Conservation (phyloP, 2,888 invertebrate species). For the Ormyrus nitidulus region DNA sequence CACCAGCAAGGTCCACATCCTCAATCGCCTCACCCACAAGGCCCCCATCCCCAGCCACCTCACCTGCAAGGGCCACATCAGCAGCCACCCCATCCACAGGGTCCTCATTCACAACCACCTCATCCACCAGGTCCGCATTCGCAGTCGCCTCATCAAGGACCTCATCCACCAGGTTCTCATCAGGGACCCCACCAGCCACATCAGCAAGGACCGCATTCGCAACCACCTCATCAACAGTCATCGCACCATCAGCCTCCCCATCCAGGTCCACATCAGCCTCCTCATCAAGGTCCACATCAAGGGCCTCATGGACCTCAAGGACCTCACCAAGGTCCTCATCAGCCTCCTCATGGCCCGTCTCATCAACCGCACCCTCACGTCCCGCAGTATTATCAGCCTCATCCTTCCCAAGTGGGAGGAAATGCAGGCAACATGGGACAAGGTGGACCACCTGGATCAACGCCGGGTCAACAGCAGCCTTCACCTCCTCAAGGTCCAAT, state of each 20-base stretch:
- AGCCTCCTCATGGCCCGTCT: constrained; percentile 62
- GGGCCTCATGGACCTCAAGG: constrained; percentile 62
- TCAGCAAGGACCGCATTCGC: constrained; percentile 33
- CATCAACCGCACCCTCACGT: constrained; percentile 68
- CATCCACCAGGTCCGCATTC: constrained; percentile 64
- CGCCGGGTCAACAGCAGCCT: constrained; percentile 49
- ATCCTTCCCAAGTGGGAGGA: constrained; percentile 55
- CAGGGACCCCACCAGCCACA: constrained; percentile 62
- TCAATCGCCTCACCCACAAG: constrained; percentile 39
- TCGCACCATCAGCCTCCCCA: constrained; percentile 48
- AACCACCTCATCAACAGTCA: constrained; percentile 41
- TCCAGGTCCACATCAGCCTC: constrained; percentile 61
- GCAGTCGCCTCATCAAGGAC: constrained; percentile 66
- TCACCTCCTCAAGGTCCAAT: constrained; percentile 51
- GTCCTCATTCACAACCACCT: constrained; percentile 62
- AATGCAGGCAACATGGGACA: constrained; percentile 56
- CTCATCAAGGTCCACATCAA: constrained; percentile 64
- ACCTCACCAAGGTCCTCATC: constrained; percentile 51
- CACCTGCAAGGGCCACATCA: constrained; percentile 61
- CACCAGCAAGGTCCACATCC: constrained; percentile 46
- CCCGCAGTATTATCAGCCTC: constrained; percentile 63
- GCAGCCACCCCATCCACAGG: constrained; percentile 62
- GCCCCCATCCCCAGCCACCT: constrained; percentile 60
- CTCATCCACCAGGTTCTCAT: constrained; percentile 54
- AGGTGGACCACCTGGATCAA: constrained; percentile 64